Conservation (phyloP, 1,140 invertebrate genomes). For the Scaptodrosophila lebanonensis region DNA sequence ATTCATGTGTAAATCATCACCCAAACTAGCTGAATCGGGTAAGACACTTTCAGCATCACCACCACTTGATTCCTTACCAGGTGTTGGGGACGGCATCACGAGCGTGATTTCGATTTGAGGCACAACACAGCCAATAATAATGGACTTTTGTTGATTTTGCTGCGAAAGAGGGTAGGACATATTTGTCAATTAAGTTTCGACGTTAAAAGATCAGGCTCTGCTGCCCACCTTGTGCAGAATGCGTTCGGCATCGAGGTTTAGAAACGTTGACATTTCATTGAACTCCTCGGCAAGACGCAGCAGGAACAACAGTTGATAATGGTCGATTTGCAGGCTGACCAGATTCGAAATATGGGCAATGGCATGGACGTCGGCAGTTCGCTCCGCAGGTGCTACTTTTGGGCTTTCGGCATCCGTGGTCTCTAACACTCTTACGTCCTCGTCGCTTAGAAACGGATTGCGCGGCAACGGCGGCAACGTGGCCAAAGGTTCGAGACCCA, state of each 20-base stretch:
- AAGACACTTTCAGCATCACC: conserved; percentile 88
- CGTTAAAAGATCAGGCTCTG: background rate
- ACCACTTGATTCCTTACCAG: conserved; percentile 88
- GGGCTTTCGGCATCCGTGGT: background rate
- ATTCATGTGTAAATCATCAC: conserved; percentile 82
- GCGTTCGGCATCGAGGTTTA: conserved; percentile 87
- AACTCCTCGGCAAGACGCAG: conserved; percentile 89
- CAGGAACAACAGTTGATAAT: conserved; percentile 94
- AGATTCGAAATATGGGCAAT: conserved; percentile 87
- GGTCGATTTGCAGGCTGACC: conserved; percentile 91
- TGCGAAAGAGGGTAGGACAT: conserved; percentile 9
- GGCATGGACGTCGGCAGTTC: conserved; percentile 81
- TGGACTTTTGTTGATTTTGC: conserved; percentile 79
- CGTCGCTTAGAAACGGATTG: conserved; percentile 72
- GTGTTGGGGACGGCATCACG: conserved; percentile 88
- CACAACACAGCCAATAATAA: conserved; percentile 86
- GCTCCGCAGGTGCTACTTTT: conserved; percentile 29
- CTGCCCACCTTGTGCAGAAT: conserved; percentile 79
- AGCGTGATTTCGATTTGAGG: conserved; percentile 92
- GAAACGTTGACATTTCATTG: conserved; percentile 86
- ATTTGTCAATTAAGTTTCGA: background rate
- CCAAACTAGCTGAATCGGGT: conserved; percentile 88
- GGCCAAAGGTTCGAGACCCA: conserved; percentile 49
- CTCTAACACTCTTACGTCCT: conserved; percentile 46
- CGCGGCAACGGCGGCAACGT: conserved; percentile 52